Evolutionary conservation across 2,113 vertebrate species (phyloP).

Genomic region (Embiotoca jacksoni): DNA sequence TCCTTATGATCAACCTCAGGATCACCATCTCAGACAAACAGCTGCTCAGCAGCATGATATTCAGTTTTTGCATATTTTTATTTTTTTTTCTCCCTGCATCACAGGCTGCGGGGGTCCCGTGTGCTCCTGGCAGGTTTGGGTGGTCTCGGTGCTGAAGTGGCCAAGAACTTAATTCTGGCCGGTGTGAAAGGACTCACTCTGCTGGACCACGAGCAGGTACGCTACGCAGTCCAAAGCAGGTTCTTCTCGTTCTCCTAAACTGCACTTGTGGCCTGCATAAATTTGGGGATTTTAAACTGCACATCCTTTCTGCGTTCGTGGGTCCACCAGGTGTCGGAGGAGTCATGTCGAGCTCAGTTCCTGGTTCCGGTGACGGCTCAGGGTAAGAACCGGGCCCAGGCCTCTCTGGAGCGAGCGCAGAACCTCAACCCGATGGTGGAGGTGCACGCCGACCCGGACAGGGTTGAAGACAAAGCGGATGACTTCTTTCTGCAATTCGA

Average conservation of each 20-base stretch:
- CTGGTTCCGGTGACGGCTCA: slow-evolving; percentile 86
- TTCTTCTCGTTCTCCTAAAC: no score
- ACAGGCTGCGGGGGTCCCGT: slow-evolving; percentile 89
- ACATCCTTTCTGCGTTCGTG: not conserved
- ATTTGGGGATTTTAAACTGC: no score
- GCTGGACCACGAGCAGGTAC: slow-evolving; percentile 92
- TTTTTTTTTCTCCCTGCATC: not conserved
- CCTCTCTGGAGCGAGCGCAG: slow-evolving; percentile 92
- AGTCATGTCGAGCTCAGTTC: slow-evolving; percentile 91
- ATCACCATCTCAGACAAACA: no score
- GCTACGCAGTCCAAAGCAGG: not conserved
- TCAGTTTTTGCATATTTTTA: not conserved
- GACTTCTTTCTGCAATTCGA: slow-evolving; percentile 93
- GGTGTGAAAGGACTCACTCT: slow-evolving; percentile 93
- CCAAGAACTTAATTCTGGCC: slow-evolving; percentile 95
- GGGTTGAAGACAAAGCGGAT: slow-evolving; percentile 86
- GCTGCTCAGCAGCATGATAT: no score
- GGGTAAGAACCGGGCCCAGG: slow-evolving; percentile 89
- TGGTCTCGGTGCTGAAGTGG: slow-evolving; percentile 93
- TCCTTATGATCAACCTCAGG: no score
- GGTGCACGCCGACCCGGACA: slow-evolving; percentile 88
- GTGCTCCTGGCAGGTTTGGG: slow-evolving; percentile 92
- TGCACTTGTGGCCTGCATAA: no score
- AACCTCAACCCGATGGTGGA: slow-evolving; percentile 98
- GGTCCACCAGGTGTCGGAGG: slow-evolving; percentile 85